Conservation (phyloP, 2,888 invertebrate genomes). For the Iselma pallidipennis region DNA sequence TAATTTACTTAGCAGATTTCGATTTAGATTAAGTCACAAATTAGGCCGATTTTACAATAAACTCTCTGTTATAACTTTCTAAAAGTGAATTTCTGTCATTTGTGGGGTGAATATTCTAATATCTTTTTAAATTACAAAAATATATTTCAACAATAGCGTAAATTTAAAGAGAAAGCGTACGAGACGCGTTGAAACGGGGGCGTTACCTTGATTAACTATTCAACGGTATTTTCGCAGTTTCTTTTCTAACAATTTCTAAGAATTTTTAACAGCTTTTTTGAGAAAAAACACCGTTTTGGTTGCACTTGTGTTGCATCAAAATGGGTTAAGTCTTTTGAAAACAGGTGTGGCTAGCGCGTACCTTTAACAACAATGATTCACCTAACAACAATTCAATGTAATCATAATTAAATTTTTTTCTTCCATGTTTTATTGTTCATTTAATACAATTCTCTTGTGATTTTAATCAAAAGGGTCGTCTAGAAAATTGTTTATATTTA, state of each 20-base stretch:
- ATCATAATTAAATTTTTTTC: not conserved
- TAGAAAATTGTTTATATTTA: conserved; percentile 4
- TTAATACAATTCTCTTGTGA: not conserved
- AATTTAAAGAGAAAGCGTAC: not conserved
- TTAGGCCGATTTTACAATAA: too few species aligned
- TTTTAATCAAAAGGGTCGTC: not conserved
- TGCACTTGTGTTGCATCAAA: not conserved
- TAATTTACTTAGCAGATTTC: not conserved
- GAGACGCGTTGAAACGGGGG: not conserved
- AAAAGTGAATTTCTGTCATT: too few species aligned
- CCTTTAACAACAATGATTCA: conserved; percentile 27
- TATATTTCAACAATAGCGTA: not conserved
- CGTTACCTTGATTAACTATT: not conserved
- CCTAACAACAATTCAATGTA: not conserved
- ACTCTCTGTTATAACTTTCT: too few species aligned
- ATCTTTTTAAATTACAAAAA: not conserved
- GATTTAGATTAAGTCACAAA: not conserved
- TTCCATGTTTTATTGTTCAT: not conserved
- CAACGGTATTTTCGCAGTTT: not conserved
- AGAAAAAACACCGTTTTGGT: not conserved
- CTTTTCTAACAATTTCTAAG: not conserved
- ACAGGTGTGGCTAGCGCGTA: conserved; percentile 26
- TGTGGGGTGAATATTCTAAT: too few species aligned
- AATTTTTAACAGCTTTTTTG: too few species aligned
- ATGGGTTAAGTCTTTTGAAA: conserved; percentile 6